These are phyloP conservation scores for Agrochola lota DNA, from an alignment of 2,888 invertebrate species.

Conservation along the genomic window DNA sequence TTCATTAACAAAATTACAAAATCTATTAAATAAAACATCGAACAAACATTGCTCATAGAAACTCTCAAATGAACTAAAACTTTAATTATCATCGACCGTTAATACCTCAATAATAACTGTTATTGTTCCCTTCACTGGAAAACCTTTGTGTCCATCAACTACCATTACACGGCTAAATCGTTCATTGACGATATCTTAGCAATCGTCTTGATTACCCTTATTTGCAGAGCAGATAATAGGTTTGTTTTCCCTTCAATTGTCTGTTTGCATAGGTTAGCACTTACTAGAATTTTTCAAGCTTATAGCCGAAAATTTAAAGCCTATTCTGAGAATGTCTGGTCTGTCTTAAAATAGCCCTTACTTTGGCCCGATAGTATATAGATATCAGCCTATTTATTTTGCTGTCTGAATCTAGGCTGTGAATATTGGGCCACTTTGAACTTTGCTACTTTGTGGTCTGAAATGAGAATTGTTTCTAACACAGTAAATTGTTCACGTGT, in stretches of 20 bases:
- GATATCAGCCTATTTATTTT: slow-evolving; percentile 2
- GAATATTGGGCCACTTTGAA: slow-evolving; percentile 34
- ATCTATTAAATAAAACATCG: background rate
- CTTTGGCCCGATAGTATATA: slow-evolving; percentile 1
- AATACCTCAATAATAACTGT: slow-evolving; percentile 33
- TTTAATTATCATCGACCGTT: slow-evolving; percentile 16
- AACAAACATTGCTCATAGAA: background rate
- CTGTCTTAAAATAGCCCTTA: slow-evolving; percentile 42
- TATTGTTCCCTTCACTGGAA: slow-evolving; percentile 29
- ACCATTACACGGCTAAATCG: slow-evolving; percentile 52
- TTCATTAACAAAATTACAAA: background rate
- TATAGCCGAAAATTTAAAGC: slow-evolving; percentile 18
- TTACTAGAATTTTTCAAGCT: slow-evolving; percentile 42
- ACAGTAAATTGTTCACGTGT: slow-evolving; percentile 3
- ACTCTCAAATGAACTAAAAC: background rate
- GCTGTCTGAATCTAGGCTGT: slow-evolving; percentile 20
- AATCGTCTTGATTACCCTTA: slow-evolving; percentile 70
- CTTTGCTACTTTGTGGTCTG: slow-evolving; percentile 10
- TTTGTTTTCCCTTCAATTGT: slow-evolving; percentile 65
- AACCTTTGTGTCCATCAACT: slow-evolving; percentile 36
- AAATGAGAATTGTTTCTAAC: slow-evolving; percentile 32
- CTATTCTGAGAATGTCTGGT: slow-evolving; percentile 50
- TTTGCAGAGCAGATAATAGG: slow-evolving; percentile 65
- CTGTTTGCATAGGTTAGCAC: slow-evolving; percentile 51
- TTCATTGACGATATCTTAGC: slow-evolving; percentile 63